Base-by-base conservation (phyloP, 2,797 vertebrate genomes). In the Macroramphosus scolopax region DNA sequence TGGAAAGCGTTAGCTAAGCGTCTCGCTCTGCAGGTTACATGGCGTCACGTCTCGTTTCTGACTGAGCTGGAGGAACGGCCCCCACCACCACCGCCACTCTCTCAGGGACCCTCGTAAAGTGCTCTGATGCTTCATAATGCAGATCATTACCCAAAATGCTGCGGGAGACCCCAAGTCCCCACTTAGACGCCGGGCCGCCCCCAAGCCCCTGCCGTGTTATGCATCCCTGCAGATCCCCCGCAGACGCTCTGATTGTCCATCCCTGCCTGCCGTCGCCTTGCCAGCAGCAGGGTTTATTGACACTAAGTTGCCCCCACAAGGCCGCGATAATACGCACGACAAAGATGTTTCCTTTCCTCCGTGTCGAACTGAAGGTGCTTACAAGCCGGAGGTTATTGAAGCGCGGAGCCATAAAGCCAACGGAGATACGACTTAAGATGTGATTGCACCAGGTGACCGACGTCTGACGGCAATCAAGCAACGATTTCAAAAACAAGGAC, bases 91-190 rank as follows among this genome's bases (percentile, higher is more conserved):
- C 44, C 60, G 6, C 60, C 53, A 14, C 51, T 55, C 86, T 87
- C 76, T 63, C 60, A 60, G 80, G 86, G 86, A 80, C 81, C 72
- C 73, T 87, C 80, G 18, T 84, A 86, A 86, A 88, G 81, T 82
- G 78, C 84, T 87, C 77, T 73, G 72, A 89, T 84, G 80, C 80
- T 81, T 83, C 80, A 86, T 88, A 88, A 87, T 88, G 78, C 74
- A 78, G 82, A 81, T 85, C 80, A 89, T 88, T 88, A 87, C 78
- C 78, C 80, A 78, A 66, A 88, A 86, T 85, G 75, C 83, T 65
- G 63, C 29, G 54, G 79, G 82, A 84, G 76, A 82, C 83, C 80
- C 78, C 76, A 62, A 72, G 70, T 82, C 75, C 74, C 77, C 77
- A 66, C 82, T 79, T 79, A 81, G 65, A 76, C 32, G 52, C 45